Evolutionary conservation across 2,113 vertebrate species (phyloP).

Genomic region (Macrotis lagotis): DNA sequence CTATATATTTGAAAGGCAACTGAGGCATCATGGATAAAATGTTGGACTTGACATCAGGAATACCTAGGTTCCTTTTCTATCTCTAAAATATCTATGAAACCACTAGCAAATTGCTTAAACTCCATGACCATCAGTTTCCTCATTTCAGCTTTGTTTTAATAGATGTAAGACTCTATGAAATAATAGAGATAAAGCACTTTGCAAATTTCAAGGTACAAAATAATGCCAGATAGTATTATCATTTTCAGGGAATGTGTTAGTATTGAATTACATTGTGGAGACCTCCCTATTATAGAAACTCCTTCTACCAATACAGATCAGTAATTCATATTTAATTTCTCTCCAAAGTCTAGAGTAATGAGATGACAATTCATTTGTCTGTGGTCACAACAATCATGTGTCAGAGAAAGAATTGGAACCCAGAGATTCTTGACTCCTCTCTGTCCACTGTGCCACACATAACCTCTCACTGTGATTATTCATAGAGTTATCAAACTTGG

Average conservation of each 20-base stretch:
- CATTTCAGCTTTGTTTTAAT: background rate
- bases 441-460: background rate
- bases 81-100: background rate
- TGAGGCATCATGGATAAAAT: background rate
- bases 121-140: background rate
- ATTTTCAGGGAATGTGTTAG: background rate
- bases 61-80: background rate
- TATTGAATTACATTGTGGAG: background rate
- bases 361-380: background rate
- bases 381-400: background rate
- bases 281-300: background rate
- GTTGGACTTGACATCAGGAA: background rate
- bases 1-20: background rate
- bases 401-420: background rate
- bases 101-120: background rate
- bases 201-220: background rate
- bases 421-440: background rate
- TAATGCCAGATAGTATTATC: background rate
- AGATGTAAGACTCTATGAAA: background rate
- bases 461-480: background rate
- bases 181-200: background rate
- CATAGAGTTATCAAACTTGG: background rate
- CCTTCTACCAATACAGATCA: background rate
- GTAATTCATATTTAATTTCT: background rate
- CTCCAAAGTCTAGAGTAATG: background rate